A percentile compares a stretch with the other conserved stretches of the same genome.
These are phyloP conservation scores for Pleuronectes platessa DNA, from an alignment of 2,113 vertebrate genomes.

Conservation along the genomic window DNA sequence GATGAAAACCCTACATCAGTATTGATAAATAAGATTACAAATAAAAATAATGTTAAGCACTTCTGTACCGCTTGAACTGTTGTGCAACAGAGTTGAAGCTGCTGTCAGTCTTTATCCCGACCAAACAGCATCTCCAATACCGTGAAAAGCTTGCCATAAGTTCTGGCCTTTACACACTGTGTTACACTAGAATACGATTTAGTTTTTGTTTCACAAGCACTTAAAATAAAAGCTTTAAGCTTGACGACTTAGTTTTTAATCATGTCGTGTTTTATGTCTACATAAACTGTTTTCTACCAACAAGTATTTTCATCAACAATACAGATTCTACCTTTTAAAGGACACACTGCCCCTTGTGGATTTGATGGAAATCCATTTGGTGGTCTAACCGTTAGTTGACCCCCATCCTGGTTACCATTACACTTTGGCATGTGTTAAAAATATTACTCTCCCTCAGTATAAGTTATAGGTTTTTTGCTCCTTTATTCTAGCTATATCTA, in stretches of 20 bases:
- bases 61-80: too few species aligned
- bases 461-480: constrained; percentile 50
- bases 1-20: background rate
- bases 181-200: too few species aligned
- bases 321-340: background rate
- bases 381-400: constrained; percentile 47
- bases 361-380: constrained; percentile 35
- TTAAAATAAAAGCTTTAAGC: background rate
- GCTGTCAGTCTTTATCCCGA: background rate
- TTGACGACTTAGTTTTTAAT: background rate
- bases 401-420: constrained; percentile 34
- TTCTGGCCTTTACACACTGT: too few species aligned
- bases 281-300: background rate
- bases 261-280: background rate
- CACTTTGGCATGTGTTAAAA: constrained; percentile 39
- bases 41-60: background rate
- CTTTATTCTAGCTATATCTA: constrained; percentile 59
- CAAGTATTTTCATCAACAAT: background rate
- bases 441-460: constrained; percentile 43
- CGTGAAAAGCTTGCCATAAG: too few species aligned
- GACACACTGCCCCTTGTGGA: constrained; percentile 22
- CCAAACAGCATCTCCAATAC: background rate
- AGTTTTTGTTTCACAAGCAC: background rate
- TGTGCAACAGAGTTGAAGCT: background rate
- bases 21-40: constrained; percentile 1